These are phyloP conservation scores for Coranthus polyacanthus DNA, from an alignment of 2,797 vertebrate genomes.

Conservation along the genomic window DNA sequence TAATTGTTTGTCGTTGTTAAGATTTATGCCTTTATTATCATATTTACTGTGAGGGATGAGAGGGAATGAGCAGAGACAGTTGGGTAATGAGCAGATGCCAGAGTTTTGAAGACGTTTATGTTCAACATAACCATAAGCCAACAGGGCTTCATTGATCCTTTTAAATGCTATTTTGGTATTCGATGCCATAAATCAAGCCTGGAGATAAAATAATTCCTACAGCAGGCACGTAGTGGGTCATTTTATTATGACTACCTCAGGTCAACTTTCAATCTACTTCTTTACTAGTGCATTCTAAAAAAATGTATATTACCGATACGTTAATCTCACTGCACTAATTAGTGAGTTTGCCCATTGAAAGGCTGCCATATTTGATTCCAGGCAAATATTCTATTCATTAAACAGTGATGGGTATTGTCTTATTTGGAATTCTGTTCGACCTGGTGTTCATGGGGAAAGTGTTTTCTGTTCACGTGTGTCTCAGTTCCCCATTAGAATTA, in stretches of 20 bases:
- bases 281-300: constrained; percentile 11
- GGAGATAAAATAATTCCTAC: constrained; percentile 24
- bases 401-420: constrained; percentile 60
- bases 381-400: constrained; percentile 62
- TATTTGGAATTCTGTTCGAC: constrained; percentile 29
- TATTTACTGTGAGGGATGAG: constrained; percentile 12
- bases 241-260: constrained; percentile 4
- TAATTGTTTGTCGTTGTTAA: constrained; percentile 6
- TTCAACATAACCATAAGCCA: too few relatives aligned
- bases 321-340: constrained; percentile 57
- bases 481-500: constrained; percentile 13
- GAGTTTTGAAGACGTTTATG: background rate
- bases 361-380: constrained; percentile 56
- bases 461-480: constrained; percentile 16
- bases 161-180: too few relatives aligned
- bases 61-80: background rate
- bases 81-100: background rate
- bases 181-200: too few relatives aligned
- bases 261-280: background rate
- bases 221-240: background rate
- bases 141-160: too few relatives aligned
- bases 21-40: constrained; percentile 9
- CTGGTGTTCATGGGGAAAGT: constrained; percentile 27
- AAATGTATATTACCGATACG: constrained; percentile 31
- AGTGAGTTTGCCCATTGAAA: constrained; percentile 49